These are phyloP conservation scores for Bombus sibiricus DNA, from an alignment of 1,140 invertebrate genomes.

Conservation along the genomic window DNA sequence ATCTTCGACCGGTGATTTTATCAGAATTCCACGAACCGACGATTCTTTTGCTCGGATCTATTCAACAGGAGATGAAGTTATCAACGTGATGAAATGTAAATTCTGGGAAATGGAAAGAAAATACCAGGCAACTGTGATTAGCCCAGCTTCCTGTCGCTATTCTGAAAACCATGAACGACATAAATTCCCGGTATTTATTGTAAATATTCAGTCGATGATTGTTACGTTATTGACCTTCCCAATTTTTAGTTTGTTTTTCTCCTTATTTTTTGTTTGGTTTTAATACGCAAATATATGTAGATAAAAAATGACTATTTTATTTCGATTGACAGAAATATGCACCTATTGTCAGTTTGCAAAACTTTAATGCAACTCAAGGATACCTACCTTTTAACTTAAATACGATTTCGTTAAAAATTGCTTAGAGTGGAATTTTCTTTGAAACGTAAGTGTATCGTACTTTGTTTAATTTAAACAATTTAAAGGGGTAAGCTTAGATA, in stretches of 20 bases:
- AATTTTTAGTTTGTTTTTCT: not conserved
- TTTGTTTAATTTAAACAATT: not conserved
- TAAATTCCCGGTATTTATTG: not conserved
- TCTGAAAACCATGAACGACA: not conserved
- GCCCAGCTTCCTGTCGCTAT: too few relatives aligned
- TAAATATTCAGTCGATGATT: not conserved
- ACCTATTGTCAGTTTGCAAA: not conserved
- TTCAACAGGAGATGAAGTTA: not conserved
- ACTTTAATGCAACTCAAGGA: not conserved
- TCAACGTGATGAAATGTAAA: constrained; percentile 36
- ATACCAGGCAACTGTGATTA: constrained; percentile 16
- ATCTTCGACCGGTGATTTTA: not conserved
- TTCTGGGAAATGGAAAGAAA: constrained; percentile 30
- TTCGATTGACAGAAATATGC: not conserved
- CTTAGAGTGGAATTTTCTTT: not conserved
- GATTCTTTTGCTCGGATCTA: not conserved
- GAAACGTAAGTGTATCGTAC: too few relatives aligned
- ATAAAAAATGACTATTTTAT: not conserved
- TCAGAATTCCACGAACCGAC: not conserved
- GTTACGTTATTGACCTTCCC: not conserved
- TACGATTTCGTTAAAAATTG: not conserved
- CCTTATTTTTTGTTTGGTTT: not conserved
- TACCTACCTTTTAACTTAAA: not conserved
- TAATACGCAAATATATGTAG: too few relatives aligned
- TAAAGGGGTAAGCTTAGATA: not conserved